Conservation (phyloP, 2,888 invertebrate species). For the Bimastos eiseni region DNA sequence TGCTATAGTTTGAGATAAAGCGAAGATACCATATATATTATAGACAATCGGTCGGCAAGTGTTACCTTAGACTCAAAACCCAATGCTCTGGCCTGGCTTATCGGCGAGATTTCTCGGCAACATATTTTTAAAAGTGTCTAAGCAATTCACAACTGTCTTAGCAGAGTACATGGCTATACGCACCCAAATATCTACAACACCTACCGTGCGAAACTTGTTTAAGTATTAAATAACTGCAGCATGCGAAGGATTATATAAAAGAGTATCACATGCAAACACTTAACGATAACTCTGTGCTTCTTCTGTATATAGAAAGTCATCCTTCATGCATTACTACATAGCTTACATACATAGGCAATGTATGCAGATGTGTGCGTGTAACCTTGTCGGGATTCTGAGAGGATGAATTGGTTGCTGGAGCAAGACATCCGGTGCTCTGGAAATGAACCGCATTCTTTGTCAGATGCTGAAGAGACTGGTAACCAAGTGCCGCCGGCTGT, state of each 20-base stretch:
- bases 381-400: background rate
- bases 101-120: no score
- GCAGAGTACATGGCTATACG: no score
- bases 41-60: no score
- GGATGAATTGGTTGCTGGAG: background rate
- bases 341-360: background rate
- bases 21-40: no score
- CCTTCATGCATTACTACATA: background rate
- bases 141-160: no score
- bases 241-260: background rate
- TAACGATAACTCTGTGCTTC: background rate
- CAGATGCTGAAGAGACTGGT: background rate
- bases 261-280: background rate
- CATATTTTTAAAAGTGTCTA: no score
- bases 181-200: background rate
- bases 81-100: no score
- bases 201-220: background rate
- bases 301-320: background rate
- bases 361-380: background rate
- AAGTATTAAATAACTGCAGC: background rate
- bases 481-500: constrained; percentile 1
- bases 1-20: no score
- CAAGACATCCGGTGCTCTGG: constrained; percentile 18
- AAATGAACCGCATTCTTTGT: background rate
- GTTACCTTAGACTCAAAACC: no score